Evolutionary conservation across 2,113 vertebrate species (phyloP).

Genomic region (Syngnathus scovelli): DNA sequence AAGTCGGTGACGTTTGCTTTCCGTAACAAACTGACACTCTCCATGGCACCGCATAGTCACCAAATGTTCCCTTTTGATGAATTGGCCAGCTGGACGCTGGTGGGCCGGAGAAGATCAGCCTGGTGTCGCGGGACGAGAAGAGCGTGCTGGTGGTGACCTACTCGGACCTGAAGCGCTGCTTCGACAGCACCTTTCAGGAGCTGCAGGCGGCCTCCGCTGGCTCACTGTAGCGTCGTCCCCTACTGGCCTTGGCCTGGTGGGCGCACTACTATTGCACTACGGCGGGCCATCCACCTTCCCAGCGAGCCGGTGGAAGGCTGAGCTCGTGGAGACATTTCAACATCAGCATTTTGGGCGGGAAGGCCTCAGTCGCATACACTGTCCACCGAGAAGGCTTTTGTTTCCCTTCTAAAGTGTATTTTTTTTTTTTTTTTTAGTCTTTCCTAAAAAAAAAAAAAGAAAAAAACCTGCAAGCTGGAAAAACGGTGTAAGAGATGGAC

Average conservation of each 20-base stretch:
- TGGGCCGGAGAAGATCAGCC: slow-evolving; percentile 97
- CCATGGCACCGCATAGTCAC: neutral
- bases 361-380: slow-evolving; percentile 90
- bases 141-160: slow-evolving; percentile 98
- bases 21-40: neutral
- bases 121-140: slow-evolving; percentile 98
- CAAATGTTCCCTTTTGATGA: neutral
- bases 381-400: slow-evolving; percentile 83
- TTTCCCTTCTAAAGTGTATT: slow-evolving; percentile 61
- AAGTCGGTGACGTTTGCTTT: slow-evolving; percentile 70
- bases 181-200: slow-evolving; percentile 99
- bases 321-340: slow-evolving; percentile 55
- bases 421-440: slow-evolving; percentile 70
- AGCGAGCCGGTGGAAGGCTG: neutral
- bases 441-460: slow-evolving; percentile 65
- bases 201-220: slow-evolving; percentile 88
- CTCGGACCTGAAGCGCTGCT: slow-evolving; percentile 98
- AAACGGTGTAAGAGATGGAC: slow-evolving; percentile 28
- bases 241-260: slow-evolving; percentile 62
- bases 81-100: slow-evolving; percentile 83
- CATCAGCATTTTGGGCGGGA: slow-evolving; percentile 18
- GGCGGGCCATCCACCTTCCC: slow-evolving; percentile 67
- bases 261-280: slow-evolving; percentile 88
- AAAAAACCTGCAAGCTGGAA: slow-evolving; percentile 70
- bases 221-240: slow-evolving; percentile 84